Percentiles rank a stretch among this genome's conserved stretches.
Evolutionary conservation across 2,888 invertebrate species (phyloP).

Genomic region (Cryptus viduatorius): DNA sequence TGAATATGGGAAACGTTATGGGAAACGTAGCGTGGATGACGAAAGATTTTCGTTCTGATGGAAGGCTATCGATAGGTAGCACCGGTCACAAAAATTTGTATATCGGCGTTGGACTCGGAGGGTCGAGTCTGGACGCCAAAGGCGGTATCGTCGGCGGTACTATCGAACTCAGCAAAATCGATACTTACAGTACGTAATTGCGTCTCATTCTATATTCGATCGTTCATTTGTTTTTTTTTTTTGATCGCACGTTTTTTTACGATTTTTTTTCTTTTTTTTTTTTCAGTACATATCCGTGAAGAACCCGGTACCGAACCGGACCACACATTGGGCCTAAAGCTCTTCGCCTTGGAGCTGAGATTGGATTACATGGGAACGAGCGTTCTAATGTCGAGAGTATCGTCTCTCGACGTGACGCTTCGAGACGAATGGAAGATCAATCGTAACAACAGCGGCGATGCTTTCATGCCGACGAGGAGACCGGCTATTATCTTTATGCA

Average conservation of each 20-base stretch:
- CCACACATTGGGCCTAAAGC: constrained; percentile 92
- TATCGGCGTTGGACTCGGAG: constrained; percentile 94
- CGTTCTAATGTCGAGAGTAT: constrained; percentile 95
- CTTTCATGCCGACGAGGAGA: constrained; percentile 89
- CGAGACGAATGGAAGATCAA: constrained; percentile 95
- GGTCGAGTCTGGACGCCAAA: constrained; percentile 97
- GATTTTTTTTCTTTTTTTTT: neutral
- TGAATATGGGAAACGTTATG: constrained; percentile 99
- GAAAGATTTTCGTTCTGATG: constrained; percentile 96
- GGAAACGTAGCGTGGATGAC: constrained; percentile 98
- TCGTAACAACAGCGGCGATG: constrained; percentile 84
- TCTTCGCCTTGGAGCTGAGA: constrained; percentile 94
- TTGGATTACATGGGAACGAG: constrained; percentile 99
- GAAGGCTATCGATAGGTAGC: constrained; percentile 96
- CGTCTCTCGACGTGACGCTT: constrained; percentile 92
- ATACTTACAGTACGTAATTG: constrained; percentile 90
- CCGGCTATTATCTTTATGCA: constrained; percentile 96
- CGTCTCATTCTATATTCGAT: constrained; percentile 28
- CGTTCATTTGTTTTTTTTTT: constrained; percentile 20
- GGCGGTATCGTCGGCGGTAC: constrained; percentile 99
- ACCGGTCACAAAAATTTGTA: constrained; percentile 97
- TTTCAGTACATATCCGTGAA: constrained; percentile 93
- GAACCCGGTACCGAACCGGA: constrained; percentile 96
- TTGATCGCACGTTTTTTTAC: neutral
- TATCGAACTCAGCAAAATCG: constrained; percentile 95